Base-by-base conservation (phyloP, 2,797 vertebrate species). In the Amblyraja radiata region DNA sequence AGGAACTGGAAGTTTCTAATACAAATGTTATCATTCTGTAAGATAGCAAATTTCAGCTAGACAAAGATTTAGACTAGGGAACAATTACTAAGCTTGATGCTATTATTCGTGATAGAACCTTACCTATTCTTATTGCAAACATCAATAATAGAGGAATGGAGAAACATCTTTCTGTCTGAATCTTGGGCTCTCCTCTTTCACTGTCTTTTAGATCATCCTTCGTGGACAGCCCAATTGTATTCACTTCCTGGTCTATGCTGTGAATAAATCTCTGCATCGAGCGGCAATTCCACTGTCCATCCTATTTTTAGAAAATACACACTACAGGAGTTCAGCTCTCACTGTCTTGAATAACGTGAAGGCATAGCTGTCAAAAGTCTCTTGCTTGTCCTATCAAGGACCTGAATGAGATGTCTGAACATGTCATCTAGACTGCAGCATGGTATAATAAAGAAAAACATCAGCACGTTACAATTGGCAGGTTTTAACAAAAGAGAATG, bases 41-140 rank as follows among this genome's bases (percentile, higher is more conserved):
- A 63, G 1, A 63, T 16, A 78, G 28, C 11, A 65, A 14, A 65
- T 65, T 88, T 88, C 63, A 10, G 32, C n/a, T 21, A 21, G 61
- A 88, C 6, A 88, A 88, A 16, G 18, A 88, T n/a, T 88, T 68
- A 36, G 32, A 36, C 8, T 68, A 65, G 32, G 21, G 68, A 88
- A 88, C 21, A 32, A 18, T 32, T 88, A 88, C 7, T 68, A 88
- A 32, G 18, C 61, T 88, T 65, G 28, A 88, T 88, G 21, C 32
- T 86, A 86, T 86, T 32, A 86, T 63, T 1, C 16, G 28, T 18
- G 65, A 63, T 9, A 16, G 0, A 88, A n/a, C 28, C 61, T 88
- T 88, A 68, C 84, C 84, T 68, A 68, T 88, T 68, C 9, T 36
- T 28, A 88, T 88, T 88, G 65, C 32, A 88, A 68, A 63, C 84